Evolutionary conservation across 1,140 invertebrate species (phyloP), one percentile per base, ranked within the genome.

Genomic region (Anthonomus grandis): DNA sequence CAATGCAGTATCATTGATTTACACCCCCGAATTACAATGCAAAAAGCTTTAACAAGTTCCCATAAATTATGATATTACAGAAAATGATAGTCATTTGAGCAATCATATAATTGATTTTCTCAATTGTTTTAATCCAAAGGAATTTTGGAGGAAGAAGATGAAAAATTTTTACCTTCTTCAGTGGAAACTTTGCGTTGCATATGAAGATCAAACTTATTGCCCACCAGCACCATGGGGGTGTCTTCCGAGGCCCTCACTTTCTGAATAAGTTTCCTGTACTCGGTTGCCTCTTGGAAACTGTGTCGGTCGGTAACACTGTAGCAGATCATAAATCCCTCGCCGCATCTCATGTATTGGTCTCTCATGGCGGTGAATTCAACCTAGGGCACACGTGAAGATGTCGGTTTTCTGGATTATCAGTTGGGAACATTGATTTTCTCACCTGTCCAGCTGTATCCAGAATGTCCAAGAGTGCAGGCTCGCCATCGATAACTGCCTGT

Each of bases 401-500:
- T n/a, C n/a, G n/a, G n/a, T n/a, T n/a, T n/a, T n/a, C n/a, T n/a
- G n/a, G n/a, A n/a, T n/a, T n/a, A n/a, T n/a, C n/a, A n/a, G n/a
- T n/a, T n/a, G n/a, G n/a, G n/a, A n/a, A n/a, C n/a, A n/a, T n/a
- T n/a, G n/a, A n/a, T n/a, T n/a, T n/a, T 15, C 25, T 63, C 62
- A 83, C 93, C 83, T 97, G 95, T 68, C 97, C 97, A 65, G 97
- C 97, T 60, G 97, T 99, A 73, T 99, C 97, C 60, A 98, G 80
- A 74, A 99, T 99, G 74, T 99, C 97, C 65, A 99, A 80, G 24
- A 98, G 77, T 69, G 96, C 97, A 65, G 96, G 96, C 77, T 99
- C 97, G 2, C 95, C 95, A 81, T 99, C 97, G 67, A 99, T 99
- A 22, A 99, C 95, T 41, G 97, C 96, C 83, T 99, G 95, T 74